phyloP scores from a whole-genome alignment of 2,797 vertebrate species.

The Hyperoplus immaculatus region DNA sequence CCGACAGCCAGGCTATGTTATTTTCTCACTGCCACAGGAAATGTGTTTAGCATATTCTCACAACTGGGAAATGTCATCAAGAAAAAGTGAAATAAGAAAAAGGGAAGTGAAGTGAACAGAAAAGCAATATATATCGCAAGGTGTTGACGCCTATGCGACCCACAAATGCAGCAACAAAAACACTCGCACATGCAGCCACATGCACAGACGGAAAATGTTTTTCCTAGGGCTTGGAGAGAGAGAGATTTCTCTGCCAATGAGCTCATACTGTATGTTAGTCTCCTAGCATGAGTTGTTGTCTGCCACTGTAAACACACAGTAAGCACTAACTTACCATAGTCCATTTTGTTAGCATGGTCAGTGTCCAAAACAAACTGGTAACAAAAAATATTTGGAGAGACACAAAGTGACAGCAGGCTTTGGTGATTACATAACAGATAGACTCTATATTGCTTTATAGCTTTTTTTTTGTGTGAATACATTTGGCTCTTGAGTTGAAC shows the following conservation, averaged over 20 bases:
- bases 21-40: conserved; percentile 32
- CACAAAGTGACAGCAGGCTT: background rate
- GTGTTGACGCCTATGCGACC: conserved; percentile 21
- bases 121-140: background rate
- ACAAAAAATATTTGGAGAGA: background rate
- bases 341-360: background rate
- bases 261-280: background rate
- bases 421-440: background rate
- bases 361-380: background rate
- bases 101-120: no score
- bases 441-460: background rate
- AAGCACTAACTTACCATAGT: conserved; percentile 7
- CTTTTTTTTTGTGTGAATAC: background rate
- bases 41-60: conserved; percentile 19
- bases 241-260: conserved; percentile 6
- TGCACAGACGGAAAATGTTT: background rate
- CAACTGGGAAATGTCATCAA: conserved; percentile 27
- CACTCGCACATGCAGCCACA: conserved; percentile 7
- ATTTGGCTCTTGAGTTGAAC: background rate
- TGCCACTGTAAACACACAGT: conserved; percentile 25
- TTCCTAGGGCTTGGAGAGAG: background rate
- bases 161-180: background rate
- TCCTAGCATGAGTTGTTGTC: background rate
- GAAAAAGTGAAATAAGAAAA: background rate
- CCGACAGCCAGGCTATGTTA: conserved; percentile 25